Evolutionary conservation across 2,888 invertebrate genomes (phyloP).

Genomic region (Hyles lineata): DNA sequence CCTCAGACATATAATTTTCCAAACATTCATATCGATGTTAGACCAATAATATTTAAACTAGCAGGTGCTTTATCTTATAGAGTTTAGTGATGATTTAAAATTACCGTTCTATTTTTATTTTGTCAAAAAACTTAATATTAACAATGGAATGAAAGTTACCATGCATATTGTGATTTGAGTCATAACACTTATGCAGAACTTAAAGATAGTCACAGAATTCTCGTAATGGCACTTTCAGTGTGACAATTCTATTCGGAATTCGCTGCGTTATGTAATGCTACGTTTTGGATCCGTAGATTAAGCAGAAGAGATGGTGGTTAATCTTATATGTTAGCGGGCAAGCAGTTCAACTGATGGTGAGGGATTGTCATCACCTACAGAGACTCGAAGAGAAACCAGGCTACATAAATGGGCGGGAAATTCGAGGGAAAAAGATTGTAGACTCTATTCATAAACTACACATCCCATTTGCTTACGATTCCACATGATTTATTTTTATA

Average conservation of each 20-base stretch:
- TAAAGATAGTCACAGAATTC: conserved; percentile 18
- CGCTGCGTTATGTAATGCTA: background rate
- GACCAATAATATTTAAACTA: conserved; percentile 35
- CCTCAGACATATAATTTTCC: background rate
- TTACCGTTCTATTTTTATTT: conserved; percentile 10
- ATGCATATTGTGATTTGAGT: conserved; percentile 44
- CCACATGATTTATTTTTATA: no score
- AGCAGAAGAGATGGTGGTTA: background rate
- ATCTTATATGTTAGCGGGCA: no score
- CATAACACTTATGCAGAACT: conserved; percentile 30
- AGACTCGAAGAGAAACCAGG: no score
- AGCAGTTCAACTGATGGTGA: no score
- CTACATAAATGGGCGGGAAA: no score
- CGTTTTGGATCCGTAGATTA: background rate
- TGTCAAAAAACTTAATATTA: conserved; percentile 44
- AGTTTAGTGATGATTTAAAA: conserved; percentile 1
- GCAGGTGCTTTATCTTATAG: conserved; percentile 35
- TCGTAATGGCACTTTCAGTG: conserved; percentile 34
- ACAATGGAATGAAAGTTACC: conserved; percentile 55
- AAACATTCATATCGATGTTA: conserved; percentile 3
- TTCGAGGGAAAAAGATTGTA: no score
- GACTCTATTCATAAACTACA: no score
- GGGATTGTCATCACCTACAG: no score
- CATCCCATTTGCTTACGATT: no score
- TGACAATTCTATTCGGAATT: conserved; percentile 34